Percentiles rank a stretch among this genome's conserved stretches.
These are phyloP conservation scores for Nasonia giraulti DNA, from an alignment of 1,140 invertebrate species.

Conservation along the genomic window DNA sequence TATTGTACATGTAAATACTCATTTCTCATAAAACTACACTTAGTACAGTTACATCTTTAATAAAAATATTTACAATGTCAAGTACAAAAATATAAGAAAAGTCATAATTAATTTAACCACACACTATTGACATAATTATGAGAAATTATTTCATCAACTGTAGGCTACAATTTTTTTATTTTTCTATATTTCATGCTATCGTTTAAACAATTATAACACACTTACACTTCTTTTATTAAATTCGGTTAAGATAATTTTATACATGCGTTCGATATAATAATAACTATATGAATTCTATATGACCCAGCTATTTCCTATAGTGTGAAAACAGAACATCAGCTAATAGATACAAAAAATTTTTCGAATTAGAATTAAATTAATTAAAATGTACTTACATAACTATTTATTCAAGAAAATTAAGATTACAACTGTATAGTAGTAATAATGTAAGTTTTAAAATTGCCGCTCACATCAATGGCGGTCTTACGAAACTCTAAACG, in stretches of 20 bases:
- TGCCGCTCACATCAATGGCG: not conserved
- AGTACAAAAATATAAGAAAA: not conserved
- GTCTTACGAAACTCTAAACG: no score
- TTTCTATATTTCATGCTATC: not conserved
- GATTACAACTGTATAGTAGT: no score
- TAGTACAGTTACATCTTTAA: conserved; percentile 37
- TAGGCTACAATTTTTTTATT: not conserved
- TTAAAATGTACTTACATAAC: no score
- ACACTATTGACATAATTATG: not conserved
- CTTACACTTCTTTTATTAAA: no score
- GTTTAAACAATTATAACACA: not conserved
- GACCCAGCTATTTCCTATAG: no score
- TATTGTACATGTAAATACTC: conserved; percentile 44
- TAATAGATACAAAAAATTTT: no score
- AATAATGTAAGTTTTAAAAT: not conserved
- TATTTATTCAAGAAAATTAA: no score
- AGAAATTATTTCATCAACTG: not conserved
- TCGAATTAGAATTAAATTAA: no score
- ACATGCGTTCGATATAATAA: no score
- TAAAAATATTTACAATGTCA: conserved; percentile 41
- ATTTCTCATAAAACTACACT: conserved; percentile 20
- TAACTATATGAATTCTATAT: no score
- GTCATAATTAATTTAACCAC: not conserved
- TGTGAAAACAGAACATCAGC: no score
- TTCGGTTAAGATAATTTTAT: not conserved